A percentile compares a stretch with the other conserved stretches of the same genome.
Evolutionary conservation across 2,888 invertebrate genomes (phyloP).

Genomic region (Formica aserva): DNA sequence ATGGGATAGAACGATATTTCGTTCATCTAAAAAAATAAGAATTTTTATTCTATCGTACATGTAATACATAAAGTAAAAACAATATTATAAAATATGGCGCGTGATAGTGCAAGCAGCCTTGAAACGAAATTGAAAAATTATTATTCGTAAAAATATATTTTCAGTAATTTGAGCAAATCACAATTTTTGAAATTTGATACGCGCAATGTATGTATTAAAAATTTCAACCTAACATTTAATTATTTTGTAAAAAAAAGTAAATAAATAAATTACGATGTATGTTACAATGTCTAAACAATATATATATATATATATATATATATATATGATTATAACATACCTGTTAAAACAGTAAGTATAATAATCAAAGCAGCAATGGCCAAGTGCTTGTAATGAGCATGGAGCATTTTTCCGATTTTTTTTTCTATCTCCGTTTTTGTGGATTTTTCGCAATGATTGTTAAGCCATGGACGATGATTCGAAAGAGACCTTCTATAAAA

Average conservation of each 20-base stretch:
- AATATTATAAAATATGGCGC: background rate
- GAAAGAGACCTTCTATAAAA: background rate
- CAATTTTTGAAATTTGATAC: background rate
- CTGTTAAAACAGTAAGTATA: conserved; percentile 65
- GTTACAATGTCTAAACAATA: background rate
- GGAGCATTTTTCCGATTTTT: conserved; percentile 66
- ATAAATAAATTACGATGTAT: background rate
- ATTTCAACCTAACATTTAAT: background rate
- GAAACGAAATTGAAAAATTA: background rate
- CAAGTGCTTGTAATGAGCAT: conserved; percentile 60
- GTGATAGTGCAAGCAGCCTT: background rate
- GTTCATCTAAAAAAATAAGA: conserved; percentile 14
- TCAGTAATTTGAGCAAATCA: background rate
- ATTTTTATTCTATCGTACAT: conserved; percentile 12
- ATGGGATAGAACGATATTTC: conserved; percentile 74
- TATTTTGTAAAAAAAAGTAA: background rate
- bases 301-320: background rate
- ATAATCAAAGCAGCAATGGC: conserved; percentile 68
- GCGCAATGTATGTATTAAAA: background rate
- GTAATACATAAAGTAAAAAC: background rate
- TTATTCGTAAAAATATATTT: background rate
- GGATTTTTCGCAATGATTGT: conserved; percentile 49
- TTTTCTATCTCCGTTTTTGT: conserved; percentile 55
- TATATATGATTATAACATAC: conserved; percentile 64
- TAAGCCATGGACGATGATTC: conserved; percentile 66